Conservation (phyloP, 2,113 vertebrate genomes). For the Pseudopipra pipra region DNA sequence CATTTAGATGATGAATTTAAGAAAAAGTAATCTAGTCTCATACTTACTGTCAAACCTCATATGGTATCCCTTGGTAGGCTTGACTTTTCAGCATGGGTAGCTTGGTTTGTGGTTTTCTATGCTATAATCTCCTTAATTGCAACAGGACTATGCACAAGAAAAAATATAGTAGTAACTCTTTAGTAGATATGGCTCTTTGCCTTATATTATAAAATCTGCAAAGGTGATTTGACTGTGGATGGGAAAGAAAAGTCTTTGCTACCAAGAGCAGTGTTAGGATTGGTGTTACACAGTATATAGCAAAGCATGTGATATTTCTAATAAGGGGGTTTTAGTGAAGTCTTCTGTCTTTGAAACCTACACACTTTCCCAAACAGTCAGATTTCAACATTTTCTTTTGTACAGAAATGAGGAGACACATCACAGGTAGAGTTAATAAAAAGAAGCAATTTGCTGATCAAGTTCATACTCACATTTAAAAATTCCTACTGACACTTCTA, state of each 20-base stretch:
- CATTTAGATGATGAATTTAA: neutral
- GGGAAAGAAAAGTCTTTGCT: neutral
- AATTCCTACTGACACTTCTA: neutral
- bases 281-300: neutral
- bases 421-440: neutral
- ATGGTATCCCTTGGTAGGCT: neutral
- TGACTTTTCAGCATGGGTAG: neutral
- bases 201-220: neutral
- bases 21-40: neutral
- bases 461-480: neutral
- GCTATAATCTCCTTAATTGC: neutral
- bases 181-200: neutral
- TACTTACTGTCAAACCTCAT: neutral
- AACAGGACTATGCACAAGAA: neutral
- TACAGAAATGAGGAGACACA: neutral
- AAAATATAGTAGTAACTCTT: neutral
- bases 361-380: accelerated
- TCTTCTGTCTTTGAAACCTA: neutral
- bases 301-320: neutral
- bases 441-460: neutral
- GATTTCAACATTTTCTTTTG: neutral
- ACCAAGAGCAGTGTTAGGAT: neutral
- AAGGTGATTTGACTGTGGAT: neutral
- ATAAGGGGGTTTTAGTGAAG: neutral
- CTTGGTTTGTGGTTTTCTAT: neutral